Conservation (phyloP, 2,797 vertebrate genomes). For the Nannoperca australis region DNA sequence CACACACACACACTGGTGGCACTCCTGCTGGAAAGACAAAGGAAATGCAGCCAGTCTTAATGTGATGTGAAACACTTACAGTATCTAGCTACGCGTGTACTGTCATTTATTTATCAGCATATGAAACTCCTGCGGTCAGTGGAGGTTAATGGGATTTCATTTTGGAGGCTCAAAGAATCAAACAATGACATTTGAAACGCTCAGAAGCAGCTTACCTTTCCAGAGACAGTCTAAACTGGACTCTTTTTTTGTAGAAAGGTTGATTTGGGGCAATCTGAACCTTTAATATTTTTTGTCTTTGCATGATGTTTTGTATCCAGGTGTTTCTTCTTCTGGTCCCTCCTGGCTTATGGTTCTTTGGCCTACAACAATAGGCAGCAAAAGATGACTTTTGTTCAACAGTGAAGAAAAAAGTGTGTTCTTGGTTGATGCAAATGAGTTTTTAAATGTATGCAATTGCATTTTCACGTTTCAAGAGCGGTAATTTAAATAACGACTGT, state of each 20-base stretch:
- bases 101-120: not conserved
- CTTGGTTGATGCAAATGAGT: not conserved
- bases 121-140: not conserved
- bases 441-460: not conserved
- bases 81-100: no score
- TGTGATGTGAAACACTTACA: not conserved
- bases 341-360: not conserved
- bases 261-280: not conserved
- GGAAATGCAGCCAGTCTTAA: conserved; percentile 8
- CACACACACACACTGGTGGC: conserved; percentile 2
- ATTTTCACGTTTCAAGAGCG: not conserved
- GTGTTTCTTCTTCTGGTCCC: not conserved
- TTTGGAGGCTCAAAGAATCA: not conserved
- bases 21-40: conserved; percentile 40
- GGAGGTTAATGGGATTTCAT: not conserved
- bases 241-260: fast-evolving
- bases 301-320: not conserved
- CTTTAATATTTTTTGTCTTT: not conserved
- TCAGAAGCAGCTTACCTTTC: not conserved
- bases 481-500: not conserved
- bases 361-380: not conserved
- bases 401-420: not conserved
- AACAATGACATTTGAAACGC: not conserved
- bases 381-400: not conserved
- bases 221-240: not conserved